Conservation (phyloP, 2,888 invertebrate species). For the Lagria hirta region DNA sequence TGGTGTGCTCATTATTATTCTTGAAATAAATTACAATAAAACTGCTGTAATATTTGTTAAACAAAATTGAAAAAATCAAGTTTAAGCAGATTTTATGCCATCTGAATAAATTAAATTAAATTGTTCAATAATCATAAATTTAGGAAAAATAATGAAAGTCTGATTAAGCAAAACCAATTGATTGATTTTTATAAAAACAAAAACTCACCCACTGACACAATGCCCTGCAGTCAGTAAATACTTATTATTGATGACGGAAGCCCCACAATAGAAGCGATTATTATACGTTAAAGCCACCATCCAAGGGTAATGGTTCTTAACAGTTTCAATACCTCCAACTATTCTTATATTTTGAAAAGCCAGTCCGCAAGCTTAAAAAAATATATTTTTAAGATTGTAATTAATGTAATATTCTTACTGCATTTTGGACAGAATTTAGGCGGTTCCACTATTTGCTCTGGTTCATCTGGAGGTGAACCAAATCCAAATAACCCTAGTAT, state of each 20-base stretch:
- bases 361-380: slow-evolving; percentile 67
- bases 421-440: slow-evolving; percentile 39
- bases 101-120: too few species aligned
- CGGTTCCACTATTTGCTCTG: slow-evolving; percentile 17
- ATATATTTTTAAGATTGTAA: slow-evolving; percentile 6
- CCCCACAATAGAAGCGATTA: slow-evolving; percentile 75
- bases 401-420: slow-evolving; percentile 38
- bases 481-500: slow-evolving; percentile 45
- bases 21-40: too few species aligned
- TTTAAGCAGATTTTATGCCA: too few species aligned
- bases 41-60: too few species aligned
- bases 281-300: slow-evolving; percentile 68
- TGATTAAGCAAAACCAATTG: too few species aligned
- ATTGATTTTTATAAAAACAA: too few species aligned
- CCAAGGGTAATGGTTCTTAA: slow-evolving; percentile 75
- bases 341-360: slow-evolving; percentile 71
- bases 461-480: slow-evolving; percentile 28
- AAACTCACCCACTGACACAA: slow-evolving; percentile 71
- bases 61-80: too few species aligned
- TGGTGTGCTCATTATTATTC: too few species aligned
- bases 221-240: slow-evolving; percentile 79
- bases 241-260: slow-evolving; percentile 69
- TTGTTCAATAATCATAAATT: too few species aligned
- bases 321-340: slow-evolving; percentile 76
- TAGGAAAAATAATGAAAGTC: neutral